Percentiles rank a stretch among this genome's conserved stretches.
These are phyloP conservation scores for Todiramphus saurophagus DNA, from an alignment of 2,113 vertebrate genomes.

Conservation along the genomic window DNA sequence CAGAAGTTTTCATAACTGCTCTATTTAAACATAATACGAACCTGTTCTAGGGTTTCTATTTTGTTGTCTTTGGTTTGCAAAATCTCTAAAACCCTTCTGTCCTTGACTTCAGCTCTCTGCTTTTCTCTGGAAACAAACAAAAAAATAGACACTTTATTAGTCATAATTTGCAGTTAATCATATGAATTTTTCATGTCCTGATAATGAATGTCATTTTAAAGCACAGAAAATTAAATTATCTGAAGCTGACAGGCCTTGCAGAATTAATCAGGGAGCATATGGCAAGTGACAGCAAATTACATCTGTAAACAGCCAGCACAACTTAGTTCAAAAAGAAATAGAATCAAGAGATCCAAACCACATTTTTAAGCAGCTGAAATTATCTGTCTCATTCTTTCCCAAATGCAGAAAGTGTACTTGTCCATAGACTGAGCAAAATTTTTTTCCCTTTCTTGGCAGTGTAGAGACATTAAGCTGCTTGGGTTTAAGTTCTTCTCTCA, in stretches of 20 bases:
- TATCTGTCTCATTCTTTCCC: background rate
- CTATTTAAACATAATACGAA: slow-evolving; percentile 65
- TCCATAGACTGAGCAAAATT: background rate
- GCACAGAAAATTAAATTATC: slow-evolving; percentile 74
- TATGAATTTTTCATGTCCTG: slow-evolving; percentile 69
- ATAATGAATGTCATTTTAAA: slow-evolving; percentile 74
- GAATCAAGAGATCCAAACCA: background rate
- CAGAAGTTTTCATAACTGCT: background rate
- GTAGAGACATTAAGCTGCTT: background rate
- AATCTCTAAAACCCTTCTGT: slow-evolving; percentile 90
- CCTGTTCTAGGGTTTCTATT: slow-evolving; percentile 88
- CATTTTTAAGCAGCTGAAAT: background rate
- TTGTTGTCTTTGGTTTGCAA: slow-evolving; percentile 88
- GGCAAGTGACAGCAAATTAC: slow-evolving; percentile 76
- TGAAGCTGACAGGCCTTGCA: slow-evolving; percentile 62
- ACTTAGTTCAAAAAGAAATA: slow-evolving; percentile 65
- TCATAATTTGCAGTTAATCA: slow-evolving; percentile 66
- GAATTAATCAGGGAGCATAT: slow-evolving; percentile 78
- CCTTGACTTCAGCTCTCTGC: slow-evolving; percentile 90
- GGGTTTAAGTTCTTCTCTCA: background rate
- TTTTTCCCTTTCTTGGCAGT: background rate
- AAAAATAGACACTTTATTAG: slow-evolving; percentile 65
- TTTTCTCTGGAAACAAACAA: slow-evolving; percentile 85
- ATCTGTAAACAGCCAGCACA: slow-evolving; percentile 63
- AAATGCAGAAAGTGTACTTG: background rate